Conservation (phyloP, 2,888 invertebrate genomes). For the Ophion slaviceki region DNA sequence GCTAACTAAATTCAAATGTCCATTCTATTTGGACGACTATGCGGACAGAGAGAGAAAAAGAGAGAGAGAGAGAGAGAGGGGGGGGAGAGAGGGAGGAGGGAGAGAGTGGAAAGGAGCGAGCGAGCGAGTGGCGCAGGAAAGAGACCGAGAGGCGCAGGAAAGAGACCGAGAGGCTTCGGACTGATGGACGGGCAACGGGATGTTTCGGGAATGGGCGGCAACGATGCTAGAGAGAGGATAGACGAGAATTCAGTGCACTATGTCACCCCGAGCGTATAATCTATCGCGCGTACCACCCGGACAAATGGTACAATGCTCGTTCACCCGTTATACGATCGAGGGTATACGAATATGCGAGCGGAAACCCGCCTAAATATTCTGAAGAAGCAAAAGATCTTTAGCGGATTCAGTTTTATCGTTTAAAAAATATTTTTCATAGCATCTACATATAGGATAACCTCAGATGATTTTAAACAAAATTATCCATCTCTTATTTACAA, state of each 20-base stretch:
- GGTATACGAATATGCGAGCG: not conserved
- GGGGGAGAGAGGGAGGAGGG: constrained; percentile 20
- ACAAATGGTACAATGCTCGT: constrained; percentile 35
- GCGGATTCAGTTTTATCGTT: not conserved
- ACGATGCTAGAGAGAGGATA: constrained; percentile 32
- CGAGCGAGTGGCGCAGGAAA: not conserved
- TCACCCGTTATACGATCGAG: constrained; percentile 29
- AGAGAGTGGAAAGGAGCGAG: constrained; percentile 46
- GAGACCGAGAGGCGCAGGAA: not conserved
- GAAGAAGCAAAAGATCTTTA: not conserved
- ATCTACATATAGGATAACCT: too few species aligned
- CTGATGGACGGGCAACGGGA: constrained; percentile 67
- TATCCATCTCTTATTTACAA: too few species aligned
- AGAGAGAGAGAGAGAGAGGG: constrained; percentile 21
- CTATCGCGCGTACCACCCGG: constrained; percentile 28
- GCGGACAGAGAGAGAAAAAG: constrained; percentile 31
- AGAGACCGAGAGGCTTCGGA: constrained; percentile 17
- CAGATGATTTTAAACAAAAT: too few species aligned
- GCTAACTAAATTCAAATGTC: constrained; percentile 63
- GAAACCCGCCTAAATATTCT: not conserved
- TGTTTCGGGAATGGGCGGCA: constrained; percentile 44
- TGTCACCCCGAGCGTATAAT: constrained; percentile 48
- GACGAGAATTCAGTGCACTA: constrained; percentile 38
- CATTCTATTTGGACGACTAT: constrained; percentile 61
- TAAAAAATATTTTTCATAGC: not conserved